Percentiles rank a stretch among this genome's conserved stretches.
Evolutionary conservation across 1,140 invertebrate genomes (phyloP).

Genomic region (Drosophila neocordata): DNA sequence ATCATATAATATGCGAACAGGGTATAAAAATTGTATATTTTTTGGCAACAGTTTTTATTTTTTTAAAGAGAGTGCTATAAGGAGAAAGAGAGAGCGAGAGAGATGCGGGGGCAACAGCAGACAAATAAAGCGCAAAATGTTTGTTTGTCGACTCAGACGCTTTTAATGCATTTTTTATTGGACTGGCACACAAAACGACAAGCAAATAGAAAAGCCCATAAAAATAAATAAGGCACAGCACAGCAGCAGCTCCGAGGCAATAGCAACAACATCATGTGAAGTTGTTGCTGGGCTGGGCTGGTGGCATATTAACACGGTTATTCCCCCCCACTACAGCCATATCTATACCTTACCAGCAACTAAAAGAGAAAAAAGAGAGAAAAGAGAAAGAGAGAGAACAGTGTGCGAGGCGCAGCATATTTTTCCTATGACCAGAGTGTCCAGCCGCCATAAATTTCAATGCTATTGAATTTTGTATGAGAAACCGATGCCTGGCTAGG

Average conservation of each 20-base stretch:
- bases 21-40: no score
- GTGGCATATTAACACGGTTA: constrained; percentile 65
- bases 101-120: constrained; percentile 17
- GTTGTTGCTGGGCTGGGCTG: constrained; percentile 2
- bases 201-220: constrained; percentile 79
- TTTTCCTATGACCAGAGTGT: constrained; percentile 67
- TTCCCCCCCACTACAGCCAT: no score
- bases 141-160: constrained; percentile 65
- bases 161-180: constrained; percentile 81
- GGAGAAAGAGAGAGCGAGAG: no score
- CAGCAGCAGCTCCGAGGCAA: background rate
- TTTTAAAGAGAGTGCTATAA: no score
- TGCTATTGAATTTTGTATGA: constrained; percentile 77
- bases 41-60: no score
- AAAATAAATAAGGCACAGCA: constrained; percentile 73
- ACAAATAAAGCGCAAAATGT: constrained; percentile 59
- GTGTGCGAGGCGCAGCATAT: constrained; percentile 60
- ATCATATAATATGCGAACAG: no score
- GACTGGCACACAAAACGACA: constrained; percentile 69
- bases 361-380: no score
- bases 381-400: background rate
- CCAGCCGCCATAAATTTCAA: constrained; percentile 80
- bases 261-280: background rate
- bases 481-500: constrained; percentile 27
- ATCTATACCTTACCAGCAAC: no score